Evolutionary conservation across 2,888 invertebrate genomes (phyloP), one percentile per base, ranked within the genome.

Genomic region (Oligia fasciuncula): DNA sequence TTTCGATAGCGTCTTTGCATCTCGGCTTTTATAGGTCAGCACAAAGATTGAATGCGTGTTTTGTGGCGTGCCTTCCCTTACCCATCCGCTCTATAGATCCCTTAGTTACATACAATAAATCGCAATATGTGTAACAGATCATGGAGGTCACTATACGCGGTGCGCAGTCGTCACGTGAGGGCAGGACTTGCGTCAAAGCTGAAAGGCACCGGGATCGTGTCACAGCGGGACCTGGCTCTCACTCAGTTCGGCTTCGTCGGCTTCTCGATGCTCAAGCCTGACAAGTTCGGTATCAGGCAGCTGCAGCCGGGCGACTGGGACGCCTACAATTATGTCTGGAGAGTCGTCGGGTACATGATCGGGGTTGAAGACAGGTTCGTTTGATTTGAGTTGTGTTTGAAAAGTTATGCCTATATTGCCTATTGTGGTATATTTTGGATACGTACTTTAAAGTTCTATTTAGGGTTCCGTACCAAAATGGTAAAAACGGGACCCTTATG

Each of bases 171-270:
- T 5, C 98, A 98, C 90, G 95, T 98, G 60, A 96, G 97, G 2
- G 98, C 98, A 0, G 97, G 97, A 65, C 95, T 97, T 40, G 94
- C 95, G 0, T 94, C 97, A 19, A 94, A 93, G 77, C 71, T 92
- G 4, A 93, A 94, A 94, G 96, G 97, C 11, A 87, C 96, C 4
- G 97, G 97, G 0, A 95, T 97, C 62, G 98, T 99, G 60, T 98
- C 98, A 0, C 99, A 99, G 93, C 97, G 98, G 85, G 99, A 99
- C 92, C 97, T 99, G 97, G 98, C 98, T 0, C 93, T 99, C 17
- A 99, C 99, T 0, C 98, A 98, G 94, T 98, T 98, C 92, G 99
- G 98, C 5, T 99, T 99, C 92, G 97, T 99, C 91, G 99, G 99
- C 0, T 98, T 98, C 86, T 96, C 97, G 0, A 92, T 98, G 0